Evolutionary conservation across 2,797 vertebrate genomes (phyloP).

Genomic region (Danio tinwini): DNA sequence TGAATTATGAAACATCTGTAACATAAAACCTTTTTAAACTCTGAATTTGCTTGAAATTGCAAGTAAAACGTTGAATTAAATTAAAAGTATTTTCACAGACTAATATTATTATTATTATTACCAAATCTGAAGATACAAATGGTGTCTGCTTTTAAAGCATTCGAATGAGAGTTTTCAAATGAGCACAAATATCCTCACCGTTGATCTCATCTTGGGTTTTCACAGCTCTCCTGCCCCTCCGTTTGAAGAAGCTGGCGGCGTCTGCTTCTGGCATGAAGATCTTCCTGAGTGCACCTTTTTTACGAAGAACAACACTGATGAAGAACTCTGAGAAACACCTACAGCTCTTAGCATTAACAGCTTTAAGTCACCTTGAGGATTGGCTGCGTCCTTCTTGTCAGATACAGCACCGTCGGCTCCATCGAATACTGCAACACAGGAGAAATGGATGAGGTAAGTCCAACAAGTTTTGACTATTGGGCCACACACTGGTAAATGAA

Average conservation of each 20-base stretch:
- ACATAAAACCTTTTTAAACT: too few relatives aligned
- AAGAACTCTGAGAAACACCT: slow-evolving; percentile 5
- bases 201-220: slow-evolving; percentile 82
- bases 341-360: background rate
- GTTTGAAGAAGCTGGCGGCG: slow-evolving; percentile 85
- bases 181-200: slow-evolving; percentile 72
- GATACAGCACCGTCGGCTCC: slow-evolving; percentile 71
- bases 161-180: background rate
- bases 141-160: too few relatives aligned
- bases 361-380: slow-evolving; percentile 76
- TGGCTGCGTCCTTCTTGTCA: slow-evolving; percentile 52
- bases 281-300: slow-evolving; percentile 72
- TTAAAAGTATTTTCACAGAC: too few relatives aligned
- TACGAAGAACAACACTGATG: slow-evolving; percentile 33
- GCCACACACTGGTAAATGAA: background rate
- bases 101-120: too few relatives aligned
- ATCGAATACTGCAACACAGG: slow-evolving; percentile 71
- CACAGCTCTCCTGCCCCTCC: slow-evolving; percentile 74
- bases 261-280: slow-evolving; percentile 85
- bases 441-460: slow-evolving; percentile 40
- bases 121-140: background rate
- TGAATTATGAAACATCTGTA: too few relatives aligned
- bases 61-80: too few relatives aligned
- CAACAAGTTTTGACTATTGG: background rate
- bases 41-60: too few relatives aligned